Evolutionary conservation across 2,888 invertebrate genomes (phyloP), one percentile per base, ranked within the genome.

Genomic region (Cenopis cana): DNA sequence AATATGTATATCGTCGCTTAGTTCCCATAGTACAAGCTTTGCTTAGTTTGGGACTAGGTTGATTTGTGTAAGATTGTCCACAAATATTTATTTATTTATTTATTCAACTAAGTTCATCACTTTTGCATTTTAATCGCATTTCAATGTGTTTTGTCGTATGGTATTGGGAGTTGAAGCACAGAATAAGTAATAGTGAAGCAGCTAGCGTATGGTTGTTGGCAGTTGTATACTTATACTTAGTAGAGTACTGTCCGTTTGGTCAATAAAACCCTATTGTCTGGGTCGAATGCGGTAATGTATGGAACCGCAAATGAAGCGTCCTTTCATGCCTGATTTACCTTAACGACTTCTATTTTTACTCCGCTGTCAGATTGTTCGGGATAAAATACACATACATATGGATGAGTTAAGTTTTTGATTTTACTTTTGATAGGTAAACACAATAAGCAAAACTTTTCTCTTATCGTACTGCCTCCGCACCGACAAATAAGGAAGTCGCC

Each of bases 241-340:
- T 8, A 55, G 29, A 11, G 29, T 14, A 61, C 41, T 17, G 20
- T 29, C 41, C 20, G 61, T 69, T 68, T 75, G 67, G 74, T 74
- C 77, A 74, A 77, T 80, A 77, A 75, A 74, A 61, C 69, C 38
- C 62, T 73, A 75, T 78, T 77, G 74, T 76, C 75, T 73, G 71
- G 56, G 49, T 38, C 74, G 71, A 77, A 75, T 76, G 69, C 71
- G 73, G 62, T 68, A 68, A 61, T 69, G 74, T 75, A 78, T 73
- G 75, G 69, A 64, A 54, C 68, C 73, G 17, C 69, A 74, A 79
- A 79, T 76, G 75, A 74, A 66, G 67, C 73, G 74, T 74, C 73
- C 69, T 61, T 69, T 70, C 50, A 73, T 66, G 50, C 54, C 61
- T 59, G 59, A 69, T 68, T 76, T 75, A 59, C 65, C 46, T 50